Evolutionary conservation across 2,113 vertebrate species (phyloP), one percentile per base, ranked within the genome.

Genomic region (Strigops habroptila): DNA sequence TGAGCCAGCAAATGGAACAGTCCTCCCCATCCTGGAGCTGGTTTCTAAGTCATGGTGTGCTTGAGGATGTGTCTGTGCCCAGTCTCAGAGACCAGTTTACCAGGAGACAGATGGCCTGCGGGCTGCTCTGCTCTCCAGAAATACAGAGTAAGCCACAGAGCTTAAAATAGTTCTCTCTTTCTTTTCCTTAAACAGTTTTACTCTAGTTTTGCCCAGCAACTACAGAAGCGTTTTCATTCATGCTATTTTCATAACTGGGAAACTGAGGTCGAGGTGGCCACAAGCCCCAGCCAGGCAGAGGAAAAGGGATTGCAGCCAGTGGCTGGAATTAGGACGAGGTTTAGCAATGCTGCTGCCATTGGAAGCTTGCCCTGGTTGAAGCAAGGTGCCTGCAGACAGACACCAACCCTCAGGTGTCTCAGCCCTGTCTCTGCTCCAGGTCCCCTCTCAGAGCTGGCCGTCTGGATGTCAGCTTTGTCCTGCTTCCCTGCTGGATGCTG

Each of bases 91-190:
- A 46, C 14, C 70, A 69, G 49, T 49, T 91, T 86, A 81, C 21
- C 69, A 64, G 84, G 67, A 95, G 84, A 89, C 91, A 96, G 87
- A 95, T 88, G 96, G 87, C 59, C 70, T 53, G 71, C 9, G 7
- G 87, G 82, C 83, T 82, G 71, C 82, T 73, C 44, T 52, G 71
- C 60, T 55, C 86, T 79, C 3, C 3, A 79, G 81, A 82, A 93
- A 87, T 1, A 15, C 11, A 55, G 53, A 69, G 51, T 52, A 86
- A 93, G 59, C 3, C 9, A 3, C 67, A 35, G 43, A 4, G 8
- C 91, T 75, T 71, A 55, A 90, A 88, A 94, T 73, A 90, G 21
- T 23, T 55, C 30, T 43, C 4, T 15, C 4, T n/a, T 31, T 5
- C 25, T 4, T 25, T 7, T 1, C 5, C 14, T 71, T 9, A 15